A percentile compares a stretch with the other conserved stretches of the same genome.
phyloP scores from a whole-genome alignment of 37 sponge, comb jelly and placozoan genomes.

The Corticium candelabrum region DNA sequence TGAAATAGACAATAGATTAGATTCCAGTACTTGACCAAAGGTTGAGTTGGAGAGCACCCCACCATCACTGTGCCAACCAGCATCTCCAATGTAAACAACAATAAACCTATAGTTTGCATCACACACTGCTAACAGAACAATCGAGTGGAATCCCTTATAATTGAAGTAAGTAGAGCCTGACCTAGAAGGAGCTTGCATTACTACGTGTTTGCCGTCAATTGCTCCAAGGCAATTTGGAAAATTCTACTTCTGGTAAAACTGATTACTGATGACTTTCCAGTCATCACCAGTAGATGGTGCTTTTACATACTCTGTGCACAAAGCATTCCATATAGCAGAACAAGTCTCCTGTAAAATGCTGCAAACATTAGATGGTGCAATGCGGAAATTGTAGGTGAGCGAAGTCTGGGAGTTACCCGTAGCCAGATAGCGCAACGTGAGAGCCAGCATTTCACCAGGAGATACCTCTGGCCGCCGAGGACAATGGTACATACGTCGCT shows the following conservation, averaged over 20 bases:
- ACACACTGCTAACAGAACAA: constrained; percentile 28
- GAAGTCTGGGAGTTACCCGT: background rate
- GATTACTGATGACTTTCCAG: background rate
- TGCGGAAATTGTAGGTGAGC: background rate
- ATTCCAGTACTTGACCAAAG: constrained; percentile 19
- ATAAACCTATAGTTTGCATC: constrained; percentile 28
- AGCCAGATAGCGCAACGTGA: background rate
- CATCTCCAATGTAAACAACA: constrained; percentile 20
- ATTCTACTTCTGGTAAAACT: constrained; percentile 1
- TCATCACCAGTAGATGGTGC: background rate
- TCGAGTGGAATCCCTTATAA: constrained; percentile 20
- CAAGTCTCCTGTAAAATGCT: background rate
- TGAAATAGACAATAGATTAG: background rate
- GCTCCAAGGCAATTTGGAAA: constrained; percentile 36
- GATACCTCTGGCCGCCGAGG: background rate
- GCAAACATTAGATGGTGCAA: background rate
- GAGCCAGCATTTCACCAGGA: background rate
- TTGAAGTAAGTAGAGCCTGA: constrained; percentile 23
- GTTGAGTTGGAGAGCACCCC: constrained; percentile 10
- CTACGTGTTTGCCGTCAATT: too few species aligned
- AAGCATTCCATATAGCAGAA: background rate
- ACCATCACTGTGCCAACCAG: constrained; percentile 5
- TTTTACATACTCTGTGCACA: background rate
- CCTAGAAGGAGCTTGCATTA: constrained; percentile 26
- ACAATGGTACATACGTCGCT: background rate